Conservation (phyloP, 2,113 vertebrate species). For the Tapirus terrestris region DNA sequence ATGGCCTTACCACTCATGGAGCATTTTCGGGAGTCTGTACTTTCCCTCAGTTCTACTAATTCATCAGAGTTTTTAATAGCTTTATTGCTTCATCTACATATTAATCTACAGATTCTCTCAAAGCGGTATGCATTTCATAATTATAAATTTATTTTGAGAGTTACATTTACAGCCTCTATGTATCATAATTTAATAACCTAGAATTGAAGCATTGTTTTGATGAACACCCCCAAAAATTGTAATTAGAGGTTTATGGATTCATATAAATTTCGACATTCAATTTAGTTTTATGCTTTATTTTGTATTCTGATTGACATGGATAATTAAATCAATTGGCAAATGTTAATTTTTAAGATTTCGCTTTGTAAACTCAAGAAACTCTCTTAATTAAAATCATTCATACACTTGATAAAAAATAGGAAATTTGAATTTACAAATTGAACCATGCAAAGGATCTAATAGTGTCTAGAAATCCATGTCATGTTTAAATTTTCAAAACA, state of each 20-base stretch:
- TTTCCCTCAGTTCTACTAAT: not conserved
- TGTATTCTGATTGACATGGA: not conserved
- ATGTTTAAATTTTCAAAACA: not conserved
- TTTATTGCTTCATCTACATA: not conserved
- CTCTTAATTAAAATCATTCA: not conserved
- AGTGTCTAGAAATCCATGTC: not conserved
- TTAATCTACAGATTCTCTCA: not conserved
- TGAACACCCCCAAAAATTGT: not conserved
- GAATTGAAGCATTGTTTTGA: not conserved
- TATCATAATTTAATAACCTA: not conserved
- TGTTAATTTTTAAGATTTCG: not conserved
- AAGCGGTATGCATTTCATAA: not conserved
- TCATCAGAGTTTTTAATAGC: not conserved
- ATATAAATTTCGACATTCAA: not conserved
- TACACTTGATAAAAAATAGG: not conserved
- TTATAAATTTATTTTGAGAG: not conserved
- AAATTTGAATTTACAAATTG: not conserved
- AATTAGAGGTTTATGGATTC: not conserved
- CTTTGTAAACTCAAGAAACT: not conserved
- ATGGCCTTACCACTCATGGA: not conserved
- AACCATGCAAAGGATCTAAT: not conserved
- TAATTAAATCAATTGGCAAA: not conserved
- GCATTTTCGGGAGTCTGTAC: not conserved
- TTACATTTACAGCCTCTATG: not conserved
- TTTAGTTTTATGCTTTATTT: conserved; percentile 2